Percentiles rank a stretch among this genome's conserved stretches.
phyloP scores from a whole-genome alignment of 2,888 invertebrate genomes.

The Apoda limacodes region DNA sequence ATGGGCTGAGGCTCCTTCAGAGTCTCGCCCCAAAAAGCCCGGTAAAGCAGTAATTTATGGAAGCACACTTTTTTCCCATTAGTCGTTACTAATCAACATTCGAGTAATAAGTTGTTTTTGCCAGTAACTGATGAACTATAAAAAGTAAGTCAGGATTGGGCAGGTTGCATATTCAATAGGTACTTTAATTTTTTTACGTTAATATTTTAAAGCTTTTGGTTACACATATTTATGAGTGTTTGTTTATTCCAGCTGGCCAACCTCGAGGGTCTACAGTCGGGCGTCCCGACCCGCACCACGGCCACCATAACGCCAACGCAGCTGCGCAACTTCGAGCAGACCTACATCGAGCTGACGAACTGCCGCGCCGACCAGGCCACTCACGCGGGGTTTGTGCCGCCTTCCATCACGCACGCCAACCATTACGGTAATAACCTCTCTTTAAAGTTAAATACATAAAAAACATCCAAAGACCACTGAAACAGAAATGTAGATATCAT shows the following conservation, averaged over 20 bases:
- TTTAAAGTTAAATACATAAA: no score
- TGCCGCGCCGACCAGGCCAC: constrained; percentile 79
- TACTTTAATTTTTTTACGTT: background rate
- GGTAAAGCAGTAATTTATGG: no score
- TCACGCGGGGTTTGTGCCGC: constrained; percentile 95
- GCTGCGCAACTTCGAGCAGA: constrained; percentile 91
- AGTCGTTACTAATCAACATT: background rate
- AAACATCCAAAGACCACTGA: no score
- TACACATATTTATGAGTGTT: constrained; percentile 10
- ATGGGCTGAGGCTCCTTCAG: no score
- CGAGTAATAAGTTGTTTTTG: no score
- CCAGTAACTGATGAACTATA: constrained; percentile 6
- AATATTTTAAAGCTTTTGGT: background rate
- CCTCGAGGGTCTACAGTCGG: constrained; percentile 87
- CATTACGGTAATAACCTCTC: constrained; percentile 67
- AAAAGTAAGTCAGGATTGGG: no score
- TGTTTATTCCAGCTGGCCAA: constrained; percentile 77
- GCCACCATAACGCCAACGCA: constrained; percentile 95
- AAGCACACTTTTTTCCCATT: background rate
- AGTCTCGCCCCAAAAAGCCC: no score
- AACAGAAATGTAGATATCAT: no score
- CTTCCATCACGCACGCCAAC: constrained; percentile 69
- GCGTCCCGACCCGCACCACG: constrained; percentile 93
- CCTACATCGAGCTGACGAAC: constrained; percentile 89
- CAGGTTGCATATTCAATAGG: background rate